Evolutionary conservation across 1,140 invertebrate species (phyloP).

Genomic region (Lordiphosa clarofinis): DNA sequence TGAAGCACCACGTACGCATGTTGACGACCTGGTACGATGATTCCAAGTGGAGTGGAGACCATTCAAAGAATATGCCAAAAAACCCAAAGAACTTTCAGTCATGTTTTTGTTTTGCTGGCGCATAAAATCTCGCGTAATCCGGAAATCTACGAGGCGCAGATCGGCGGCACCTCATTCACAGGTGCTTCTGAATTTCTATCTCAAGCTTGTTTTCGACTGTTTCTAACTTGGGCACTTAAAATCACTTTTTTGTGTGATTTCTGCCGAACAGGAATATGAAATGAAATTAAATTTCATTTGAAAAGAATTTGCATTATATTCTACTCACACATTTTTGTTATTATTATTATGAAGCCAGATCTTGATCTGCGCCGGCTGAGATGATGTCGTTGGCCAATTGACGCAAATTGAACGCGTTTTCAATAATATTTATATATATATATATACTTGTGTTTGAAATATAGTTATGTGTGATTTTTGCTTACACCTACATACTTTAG

Average conservation of each 20-base stretch:
- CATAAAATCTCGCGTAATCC: conserved; percentile 34
- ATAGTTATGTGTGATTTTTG: not conserved
- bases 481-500: conserved; percentile 24
- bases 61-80: conserved; percentile 70
- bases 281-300: conserved; percentile 47
- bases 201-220: conserved; percentile 40
- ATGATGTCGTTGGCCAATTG: conserved; percentile 42
- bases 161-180: conserved; percentile 46
- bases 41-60: conserved; percentile 12
- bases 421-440: conserved; percentile 5
- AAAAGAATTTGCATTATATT: conserved; percentile 54
- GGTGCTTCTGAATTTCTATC: conserved; percentile 28
- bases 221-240: not conserved
- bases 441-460: not conserved
- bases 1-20: conserved; percentile 31
- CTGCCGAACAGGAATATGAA: conserved; percentile 53
- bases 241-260: not conserved
- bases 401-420: conserved; percentile 48
- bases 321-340: not conserved
- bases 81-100: conserved; percentile 63
- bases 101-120: conserved; percentile 11
- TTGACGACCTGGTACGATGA: conserved; percentile 19
- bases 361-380: conserved; percentile 5
- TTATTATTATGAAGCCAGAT: conserved; percentile 40
- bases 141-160: conserved; percentile 51